These are phyloP conservation scores for Periphyllus acericola DNA, from an alignment of 2,888 invertebrate species.

Conservation along the genomic window DNA sequence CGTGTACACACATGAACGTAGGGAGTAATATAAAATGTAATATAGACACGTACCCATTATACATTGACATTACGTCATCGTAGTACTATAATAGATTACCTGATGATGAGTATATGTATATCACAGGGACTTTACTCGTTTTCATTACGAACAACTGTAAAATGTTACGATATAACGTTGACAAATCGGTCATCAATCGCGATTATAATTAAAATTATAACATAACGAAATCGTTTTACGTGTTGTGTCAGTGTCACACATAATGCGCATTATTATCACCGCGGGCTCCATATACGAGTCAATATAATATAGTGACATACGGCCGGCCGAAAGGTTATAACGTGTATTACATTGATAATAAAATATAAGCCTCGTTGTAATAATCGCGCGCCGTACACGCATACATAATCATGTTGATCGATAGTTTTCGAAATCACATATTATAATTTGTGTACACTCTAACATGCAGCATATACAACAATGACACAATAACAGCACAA, in stretches of 20 bases:
- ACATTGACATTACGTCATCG: too few species aligned
- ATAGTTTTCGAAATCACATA: slow-evolving; percentile 3
- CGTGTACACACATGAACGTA: background rate
- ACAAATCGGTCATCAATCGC: background rate
- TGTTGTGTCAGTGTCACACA: background rate
- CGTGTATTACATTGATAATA: background rate
- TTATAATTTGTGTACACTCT: too few species aligned
- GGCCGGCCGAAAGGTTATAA: slow-evolving; percentile 25
- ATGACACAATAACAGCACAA: background rate
- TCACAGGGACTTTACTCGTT: too few species aligned
- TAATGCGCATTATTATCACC: background rate
- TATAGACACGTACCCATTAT: too few species aligned
- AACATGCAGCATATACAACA: background rate
- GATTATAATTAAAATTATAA: background rate
- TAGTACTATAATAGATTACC: too few species aligned
- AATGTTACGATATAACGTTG: background rate
- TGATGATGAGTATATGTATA: too few species aligned
- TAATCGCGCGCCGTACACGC: background rate
- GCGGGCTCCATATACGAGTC: background rate
- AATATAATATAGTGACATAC: background rate
- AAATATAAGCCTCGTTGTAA: background rate
- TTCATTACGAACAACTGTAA: background rate
- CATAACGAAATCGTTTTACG: background rate
- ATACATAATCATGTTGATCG: background rate
- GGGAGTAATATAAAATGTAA: too few species aligned